These are phyloP conservation scores for Crepidodera aurea DNA, from an alignment of 2,888 invertebrate species.

Conservation along the genomic window DNA sequence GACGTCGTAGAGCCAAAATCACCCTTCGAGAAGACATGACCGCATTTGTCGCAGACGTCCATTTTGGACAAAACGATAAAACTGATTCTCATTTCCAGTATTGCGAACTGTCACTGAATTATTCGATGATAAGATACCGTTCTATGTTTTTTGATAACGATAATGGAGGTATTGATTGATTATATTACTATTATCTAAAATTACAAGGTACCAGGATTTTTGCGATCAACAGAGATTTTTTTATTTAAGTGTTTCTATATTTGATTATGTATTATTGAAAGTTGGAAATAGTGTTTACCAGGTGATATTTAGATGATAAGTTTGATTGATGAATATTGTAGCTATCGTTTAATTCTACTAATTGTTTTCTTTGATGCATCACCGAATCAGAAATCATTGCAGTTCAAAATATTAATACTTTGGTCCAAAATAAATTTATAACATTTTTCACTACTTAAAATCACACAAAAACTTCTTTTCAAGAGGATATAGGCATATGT, in stretches of 20 bases:
- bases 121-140: slow-evolving; percentile 13
- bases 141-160: not conserved
- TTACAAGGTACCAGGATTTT: slow-evolving; percentile 9
- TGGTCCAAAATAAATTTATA: too few species aligned
- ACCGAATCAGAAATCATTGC: too few species aligned
- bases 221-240: slow-evolving; percentile 8
- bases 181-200: not conserved
- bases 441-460: too few species aligned
- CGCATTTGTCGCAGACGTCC: slow-evolving; percentile 43
- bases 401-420: too few species aligned
- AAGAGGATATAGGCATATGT: too few species aligned
- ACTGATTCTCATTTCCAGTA: not conserved
- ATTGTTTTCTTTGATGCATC: too few species aligned
- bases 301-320: not conserved
- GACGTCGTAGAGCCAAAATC: slow-evolving; percentile 17
- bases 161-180: slow-evolving; percentile 17
- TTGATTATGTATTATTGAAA: not conserved
- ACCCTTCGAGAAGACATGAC: slow-evolving; percentile 22
- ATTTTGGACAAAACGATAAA: slow-evolving; percentile 16
- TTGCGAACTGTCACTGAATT: not conserved
- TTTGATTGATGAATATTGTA: too few species aligned
- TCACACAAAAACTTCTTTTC: too few species aligned
- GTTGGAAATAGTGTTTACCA: not conserved
- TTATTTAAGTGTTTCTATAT: not conserved
- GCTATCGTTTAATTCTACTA: too few species aligned